These are phyloP conservation scores for Parapsyche elsis DNA, from an alignment of 1,140 invertebrate genomes.

Conservation along the genomic window DNA sequence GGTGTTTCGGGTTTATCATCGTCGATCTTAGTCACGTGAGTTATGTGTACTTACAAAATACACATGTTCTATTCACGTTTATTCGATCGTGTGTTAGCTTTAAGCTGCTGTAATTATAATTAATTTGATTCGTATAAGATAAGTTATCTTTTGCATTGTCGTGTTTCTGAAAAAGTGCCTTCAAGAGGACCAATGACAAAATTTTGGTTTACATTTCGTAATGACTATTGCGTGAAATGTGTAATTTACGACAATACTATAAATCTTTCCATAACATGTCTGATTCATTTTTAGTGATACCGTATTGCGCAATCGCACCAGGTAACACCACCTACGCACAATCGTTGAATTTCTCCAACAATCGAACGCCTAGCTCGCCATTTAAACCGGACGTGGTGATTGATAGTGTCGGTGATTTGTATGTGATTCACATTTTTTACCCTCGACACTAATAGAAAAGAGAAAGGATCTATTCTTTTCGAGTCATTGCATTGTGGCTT, in stretches of 20 bases:
- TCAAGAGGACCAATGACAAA: no score
- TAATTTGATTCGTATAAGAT: no score
- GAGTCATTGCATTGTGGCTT: neutral
- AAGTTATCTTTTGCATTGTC: no score
- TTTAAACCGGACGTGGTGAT: conserved; percentile 1
- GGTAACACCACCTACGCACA: neutral
- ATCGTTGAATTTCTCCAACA: neutral
- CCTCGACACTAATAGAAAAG: conserved; percentile 5
- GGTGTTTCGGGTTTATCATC: neutral
- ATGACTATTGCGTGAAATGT: no score
- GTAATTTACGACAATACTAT: no score
- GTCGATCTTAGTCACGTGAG: conserved; percentile 12
- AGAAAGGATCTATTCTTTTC: neutral
- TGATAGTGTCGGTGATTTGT: conserved; percentile 26
- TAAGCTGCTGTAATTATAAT: no score
- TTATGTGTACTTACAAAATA: neutral
- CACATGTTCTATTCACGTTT: no score
- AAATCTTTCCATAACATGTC: no score
- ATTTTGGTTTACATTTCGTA: no score
- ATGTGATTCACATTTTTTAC: conserved; percentile 30
- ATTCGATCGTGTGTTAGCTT: no score
- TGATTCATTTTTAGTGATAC: neutral
- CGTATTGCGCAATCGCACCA: neutral
- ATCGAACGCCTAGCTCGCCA: neutral
- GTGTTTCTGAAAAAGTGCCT: no score